These are phyloP conservation scores for Heliconius nattereri DNA, from an alignment of 1,140 invertebrate genomes.

Conservation along the genomic window DNA sequence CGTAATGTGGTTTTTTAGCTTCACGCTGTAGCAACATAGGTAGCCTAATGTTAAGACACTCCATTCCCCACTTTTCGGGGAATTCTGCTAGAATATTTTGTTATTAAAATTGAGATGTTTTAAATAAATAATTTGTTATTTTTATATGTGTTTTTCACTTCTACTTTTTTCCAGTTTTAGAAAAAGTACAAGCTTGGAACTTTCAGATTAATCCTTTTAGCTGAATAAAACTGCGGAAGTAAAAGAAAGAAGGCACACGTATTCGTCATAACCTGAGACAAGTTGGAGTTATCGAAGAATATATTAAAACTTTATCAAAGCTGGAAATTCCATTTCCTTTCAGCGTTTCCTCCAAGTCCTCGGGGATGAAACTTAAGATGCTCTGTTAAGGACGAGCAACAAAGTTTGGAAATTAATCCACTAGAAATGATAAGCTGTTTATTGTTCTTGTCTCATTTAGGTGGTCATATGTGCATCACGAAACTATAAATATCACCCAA, in stretches of 20 bases:
- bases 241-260: slow-evolving; percentile 51
- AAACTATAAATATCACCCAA: no score
- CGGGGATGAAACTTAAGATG: slow-evolving; percentile 47
- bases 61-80: no score
- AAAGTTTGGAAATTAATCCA: slow-evolving; percentile 35
- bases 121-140: no score
- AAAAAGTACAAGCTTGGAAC: slow-evolving; percentile 26
- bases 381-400: slow-evolving; percentile 36
- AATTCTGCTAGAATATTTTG: no score
- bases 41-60: no score
- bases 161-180: slow-evolving; percentile 16
- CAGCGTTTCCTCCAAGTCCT: slow-evolving; percentile 52
- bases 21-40: no score
- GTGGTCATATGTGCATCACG: no score
- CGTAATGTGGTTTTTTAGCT: not conserved
- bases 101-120: no score
- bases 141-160: no score
- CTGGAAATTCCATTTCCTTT: slow-evolving; percentile 71
- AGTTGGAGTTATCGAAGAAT: slow-evolving; percentile 71
- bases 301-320: slow-evolving; percentile 80
- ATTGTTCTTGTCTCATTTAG: not conserved
- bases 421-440: not conserved
- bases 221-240: slow-evolving; percentile 47
- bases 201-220: slow-evolving; percentile 52
- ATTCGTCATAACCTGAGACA: slow-evolving; percentile 72